Percentiles rank a stretch among this genome's conserved stretches.
These are phyloP conservation scores for Eclectus roratus DNA, from an alignment of 2,113 vertebrate genomes.

Conservation along the genomic window DNA sequence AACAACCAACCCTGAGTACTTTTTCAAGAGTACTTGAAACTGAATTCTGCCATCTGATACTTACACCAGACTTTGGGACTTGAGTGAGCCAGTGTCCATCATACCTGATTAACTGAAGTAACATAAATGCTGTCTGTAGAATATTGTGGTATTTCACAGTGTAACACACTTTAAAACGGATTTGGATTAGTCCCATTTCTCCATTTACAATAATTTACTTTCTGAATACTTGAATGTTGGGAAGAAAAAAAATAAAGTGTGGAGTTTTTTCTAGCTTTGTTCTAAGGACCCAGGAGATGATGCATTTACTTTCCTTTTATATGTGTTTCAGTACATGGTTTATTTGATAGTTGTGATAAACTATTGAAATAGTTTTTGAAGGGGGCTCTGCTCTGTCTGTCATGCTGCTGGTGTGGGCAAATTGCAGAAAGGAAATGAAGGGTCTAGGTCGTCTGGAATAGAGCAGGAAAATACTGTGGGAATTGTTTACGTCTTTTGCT, in stretches of 20 bases:
- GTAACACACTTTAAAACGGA: not conserved
- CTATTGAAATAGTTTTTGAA: not conserved
- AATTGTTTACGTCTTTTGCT: not conserved
- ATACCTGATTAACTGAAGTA: not conserved
- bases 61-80: not conserved
- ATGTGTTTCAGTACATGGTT: not conserved
- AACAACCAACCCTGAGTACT: not conserved
- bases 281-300: not conserved
- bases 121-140: not conserved
- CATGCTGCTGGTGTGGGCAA: not conserved
- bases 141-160: not conserved
- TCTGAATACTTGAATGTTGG: not conserved
- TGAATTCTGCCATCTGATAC: not conserved
- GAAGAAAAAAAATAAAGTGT: rapidly evolving
- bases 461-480: not conserved
- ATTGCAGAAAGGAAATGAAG: not conserved
- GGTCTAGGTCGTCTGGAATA: not conserved
- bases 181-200: not conserved
- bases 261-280: not conserved
- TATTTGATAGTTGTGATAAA: not conserved
- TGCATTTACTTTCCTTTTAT: not conserved
- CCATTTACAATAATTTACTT: not conserved
- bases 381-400: not conserved
- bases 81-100: not conserved
- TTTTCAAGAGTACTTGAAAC: not conserved